Conservation (phyloP, 53 echinoderm and acorn worm species). For the Astropecten irregularis region DNA sequence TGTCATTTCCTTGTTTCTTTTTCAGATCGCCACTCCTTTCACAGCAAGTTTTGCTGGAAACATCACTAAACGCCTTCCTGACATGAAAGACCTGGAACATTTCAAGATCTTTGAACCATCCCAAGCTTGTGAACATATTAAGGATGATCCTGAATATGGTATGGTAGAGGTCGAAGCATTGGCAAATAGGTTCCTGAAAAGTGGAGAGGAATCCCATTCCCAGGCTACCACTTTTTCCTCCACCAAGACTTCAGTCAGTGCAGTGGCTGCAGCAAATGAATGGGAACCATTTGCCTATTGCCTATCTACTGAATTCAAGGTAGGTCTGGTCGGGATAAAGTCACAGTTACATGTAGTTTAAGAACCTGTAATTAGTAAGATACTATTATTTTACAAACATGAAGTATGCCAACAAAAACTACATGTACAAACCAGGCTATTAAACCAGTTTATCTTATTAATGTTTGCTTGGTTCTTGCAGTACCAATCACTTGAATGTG, state of each 20-base stretch:
- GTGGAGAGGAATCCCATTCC: no score
- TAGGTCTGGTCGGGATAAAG: not conserved
- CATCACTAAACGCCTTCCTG: not conserved
- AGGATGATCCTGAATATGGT: not conserved
- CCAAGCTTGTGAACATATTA: not conserved
- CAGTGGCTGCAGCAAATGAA: conserved; percentile 6
- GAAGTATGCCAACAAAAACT: no score
- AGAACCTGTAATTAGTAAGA: no score
- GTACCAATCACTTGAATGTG: not conserved
- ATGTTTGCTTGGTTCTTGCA: not conserved
- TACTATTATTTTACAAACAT: no score
- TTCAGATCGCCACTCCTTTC: not conserved
- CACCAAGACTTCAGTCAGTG: not conserved
- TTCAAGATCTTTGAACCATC: not conserved
- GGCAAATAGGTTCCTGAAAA: not conserved
- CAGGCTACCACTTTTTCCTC: no score
- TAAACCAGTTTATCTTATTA: not conserved
- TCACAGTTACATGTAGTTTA: no score
- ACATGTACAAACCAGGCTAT: no score
- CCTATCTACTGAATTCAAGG: not conserved
- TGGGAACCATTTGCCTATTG: not conserved
- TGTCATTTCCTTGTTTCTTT: not conserved
- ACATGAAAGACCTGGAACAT: not conserved
- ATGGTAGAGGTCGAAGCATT: not conserved
- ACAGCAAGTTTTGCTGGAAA: not conserved